These are phyloP conservation scores for Fopius arisanus DNA, from an alignment of 1,140 invertebrate species.

Conservation along the genomic window DNA sequence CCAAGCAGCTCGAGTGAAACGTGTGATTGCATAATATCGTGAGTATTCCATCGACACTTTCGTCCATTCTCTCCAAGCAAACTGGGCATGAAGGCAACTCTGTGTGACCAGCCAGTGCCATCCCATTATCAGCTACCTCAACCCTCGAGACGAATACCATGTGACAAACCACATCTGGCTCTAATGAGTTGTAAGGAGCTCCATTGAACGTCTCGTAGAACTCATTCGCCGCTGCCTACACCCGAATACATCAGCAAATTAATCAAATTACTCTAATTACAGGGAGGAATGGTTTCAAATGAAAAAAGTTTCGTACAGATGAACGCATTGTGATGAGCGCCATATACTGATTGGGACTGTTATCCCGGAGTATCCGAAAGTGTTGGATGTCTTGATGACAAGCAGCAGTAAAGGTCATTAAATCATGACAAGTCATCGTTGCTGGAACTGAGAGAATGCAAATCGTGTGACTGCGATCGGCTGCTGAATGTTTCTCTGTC, in stretches of 20 bases:
- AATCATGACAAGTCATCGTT: conserved; percentile 90
- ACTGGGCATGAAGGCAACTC: conserved; percentile 98
- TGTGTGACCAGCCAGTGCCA: conserved; percentile 82
- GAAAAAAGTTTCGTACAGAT: conserved; percentile 63
- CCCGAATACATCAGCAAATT: background rate
- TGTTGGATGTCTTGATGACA: conserved; percentile 89
- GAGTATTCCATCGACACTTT: conserved; percentile 95
- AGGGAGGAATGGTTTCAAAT: too few relatives aligned
- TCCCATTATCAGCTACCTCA: conserved; percentile 79
- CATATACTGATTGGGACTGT: conserved; percentile 96
- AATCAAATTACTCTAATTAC: too few relatives aligned
- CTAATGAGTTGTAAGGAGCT: conserved; percentile 89
- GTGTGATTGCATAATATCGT: conserved; percentile 99
- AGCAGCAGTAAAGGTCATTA: conserved; percentile 93
- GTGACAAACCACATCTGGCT: conserved; percentile 88
- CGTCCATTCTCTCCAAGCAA: conserved; percentile 97
- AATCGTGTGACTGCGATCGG: conserved; percentile 82
- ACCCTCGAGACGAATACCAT: conserved; percentile 95
- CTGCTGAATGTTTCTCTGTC: conserved; percentile 71
- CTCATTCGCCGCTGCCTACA: conserved; percentile 81
- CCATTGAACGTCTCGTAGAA: conserved; percentile 96
- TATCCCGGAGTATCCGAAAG: conserved; percentile 89
- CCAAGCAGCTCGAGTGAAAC: conserved; percentile 93
- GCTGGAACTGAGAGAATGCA: conserved; percentile 93
- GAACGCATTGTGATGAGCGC: conserved; percentile 85